Evolutionary conservation across 2,113 vertebrate species (phyloP), one percentile per base, ranked within the genome.

Genomic region (Phylloscopus trochilus): DNA sequence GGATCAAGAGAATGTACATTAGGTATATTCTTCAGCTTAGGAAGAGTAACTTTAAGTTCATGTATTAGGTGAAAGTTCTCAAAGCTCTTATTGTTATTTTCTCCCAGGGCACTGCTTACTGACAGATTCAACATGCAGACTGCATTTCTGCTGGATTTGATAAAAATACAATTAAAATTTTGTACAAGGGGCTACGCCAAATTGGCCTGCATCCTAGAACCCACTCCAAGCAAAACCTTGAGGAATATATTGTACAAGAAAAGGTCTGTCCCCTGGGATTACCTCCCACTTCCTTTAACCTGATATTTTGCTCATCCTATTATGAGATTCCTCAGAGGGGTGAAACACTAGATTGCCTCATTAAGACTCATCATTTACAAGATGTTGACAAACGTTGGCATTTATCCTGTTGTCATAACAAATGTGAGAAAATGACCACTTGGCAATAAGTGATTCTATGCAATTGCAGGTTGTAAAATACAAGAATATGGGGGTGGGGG

Each of bases 321-420:
- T 97, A 97, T 88, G 95, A 97, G 93, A 97, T 98, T 98, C 93
- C 98, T 98, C 96, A 84, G 97, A 98, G 97, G 96, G 97, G 97
- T 94, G 94, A 98, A 98, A 97, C 93, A 96, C 95, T 98, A 97
- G 97, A 97, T 98, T 98, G 97, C 96, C 97, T 98, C 97, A 98
- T 98, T 98, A 98, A 98, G 97, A 92, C 96, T 97, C 98, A 98
- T 98, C 97, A 98, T 98, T 98, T 98, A 98, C 97, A 98, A 98
- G 97, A 98, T 98, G 97, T 98, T 98, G 98, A 98, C 97, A 98
- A 98, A 98, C 68, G 95, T 84, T 98, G 98, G 98, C 98, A 97
- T 98, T 98, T 98, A 98, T 98, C 96, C 97, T 98, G 96, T 98
- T 98, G 97, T 97, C 97, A 97, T 97, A 98, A 98, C 97, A 98